Evolutionary conservation across 2,888 invertebrate species (phyloP), one percentile per base, ranked within the genome.

Genomic region (Drosophila barbarae): DNA sequence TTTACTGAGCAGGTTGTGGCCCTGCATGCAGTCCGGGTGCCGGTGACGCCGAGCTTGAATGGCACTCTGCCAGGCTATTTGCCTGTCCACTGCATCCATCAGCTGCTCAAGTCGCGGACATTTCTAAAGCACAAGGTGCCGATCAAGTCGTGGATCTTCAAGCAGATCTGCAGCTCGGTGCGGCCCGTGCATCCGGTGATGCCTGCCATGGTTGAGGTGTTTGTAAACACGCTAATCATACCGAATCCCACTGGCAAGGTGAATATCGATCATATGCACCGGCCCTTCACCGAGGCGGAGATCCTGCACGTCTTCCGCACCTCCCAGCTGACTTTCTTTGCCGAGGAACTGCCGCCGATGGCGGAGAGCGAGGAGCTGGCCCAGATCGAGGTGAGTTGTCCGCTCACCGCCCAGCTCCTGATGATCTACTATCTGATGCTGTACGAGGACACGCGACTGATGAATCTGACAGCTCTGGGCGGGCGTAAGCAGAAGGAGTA

Each of bases 1-100:
- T 98, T 98, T 87, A 98, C 98, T 0, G 98, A 98, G 89, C 97
- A 98, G 92, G 96, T 97, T 36, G 97, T 98, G 0, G 97, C 98
- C 5, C 93, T 96, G 0, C 98, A 98, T 90, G 98, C 98, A 0
- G 96, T 98, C 0, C 96, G 97, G 88, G 98, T 99, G 1, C 97
- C 98, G 0, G 98, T 98, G 0, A 99, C 98, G 0, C 93, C 92
- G 0, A 94, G 94, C 83, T 91, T 99, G 21, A 98, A 94, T 89
- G 96, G 96, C 36, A 94, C 94, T 77, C 95, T 97, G 84, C 93
- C 94, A 0, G 97, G 98, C 9, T 98, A 97, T 89, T 90, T 99
- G 55, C 98, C 98, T 0, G 95, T 98, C 15, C 98, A 98, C 89
- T 98, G 98, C 87, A 97, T 98, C 76, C 97, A 98, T 87, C 98